These are phyloP conservation scores for Epinephelus lanceolatus DNA, from an alignment of 2,113 vertebrate genomes.

Conservation along the genomic window DNA sequence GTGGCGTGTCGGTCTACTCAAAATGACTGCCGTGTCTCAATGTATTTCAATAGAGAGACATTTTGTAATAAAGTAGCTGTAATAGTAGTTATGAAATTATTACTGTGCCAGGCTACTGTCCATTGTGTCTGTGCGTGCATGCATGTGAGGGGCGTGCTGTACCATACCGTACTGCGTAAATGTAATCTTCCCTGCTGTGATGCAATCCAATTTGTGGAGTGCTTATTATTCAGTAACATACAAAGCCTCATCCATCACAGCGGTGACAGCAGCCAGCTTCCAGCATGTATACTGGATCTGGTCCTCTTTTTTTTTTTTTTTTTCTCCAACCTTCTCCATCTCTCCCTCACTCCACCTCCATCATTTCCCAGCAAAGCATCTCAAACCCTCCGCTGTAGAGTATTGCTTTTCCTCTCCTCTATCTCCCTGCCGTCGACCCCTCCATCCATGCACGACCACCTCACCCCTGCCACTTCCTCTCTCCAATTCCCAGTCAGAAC, in stretches of 20 bases:
- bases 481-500: slow-evolving; percentile 17
- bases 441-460: not conserved
- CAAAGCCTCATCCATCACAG: slow-evolving; percentile 50
- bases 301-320: no score
- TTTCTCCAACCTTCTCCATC: not conserved
- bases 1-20: slow-evolving; percentile 1
- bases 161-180: not conserved
- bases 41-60: slow-evolving; percentile 14
- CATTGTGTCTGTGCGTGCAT: not conserved
- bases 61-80: slow-evolving; percentile 22
- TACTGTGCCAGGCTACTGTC: not conserved
- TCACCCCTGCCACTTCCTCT: not conserved
- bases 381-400: slow-evolving; percentile 3
- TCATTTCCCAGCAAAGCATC: slow-evolving; percentile 32
- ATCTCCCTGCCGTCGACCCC: slow-evolving; percentile 1
- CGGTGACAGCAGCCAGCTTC: slow-evolving; percentile 43
- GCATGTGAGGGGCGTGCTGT: not conserved
- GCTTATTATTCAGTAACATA: slow-evolving; percentile 61
- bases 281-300: slow-evolving; percentile 10
- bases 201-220: slow-evolving; percentile 65
- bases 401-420: slow-evolving; percentile 2
- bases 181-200: slow-evolving; percentile 56
- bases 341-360: slow-evolving; percentile 33
- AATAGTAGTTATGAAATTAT: slow-evolving; percentile 23
- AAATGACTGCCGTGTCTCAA: slow-evolving; percentile 8